A percentile compares a stretch with the other conserved stretches of the same genome.
Conservation (phyloP, 2,797 vertebrate genomes). For the Apogon hyalosoma region DNA sequence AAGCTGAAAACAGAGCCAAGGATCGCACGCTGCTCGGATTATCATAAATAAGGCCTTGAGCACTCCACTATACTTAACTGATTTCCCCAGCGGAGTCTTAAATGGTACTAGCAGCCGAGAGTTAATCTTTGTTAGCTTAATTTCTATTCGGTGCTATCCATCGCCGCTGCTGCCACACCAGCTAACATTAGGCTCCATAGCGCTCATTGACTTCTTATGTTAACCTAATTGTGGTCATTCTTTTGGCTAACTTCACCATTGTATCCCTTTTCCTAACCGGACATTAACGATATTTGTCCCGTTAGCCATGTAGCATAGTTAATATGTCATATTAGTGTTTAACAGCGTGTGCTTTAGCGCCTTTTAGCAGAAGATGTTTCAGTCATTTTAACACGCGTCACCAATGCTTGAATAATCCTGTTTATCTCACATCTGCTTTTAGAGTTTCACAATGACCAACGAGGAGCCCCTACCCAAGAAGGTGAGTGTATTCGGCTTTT, state of each 20-base stretch:
- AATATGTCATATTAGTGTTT: conserved; percentile 9
- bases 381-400: conserved; percentile 29
- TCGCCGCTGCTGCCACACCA: conserved; percentile 43
- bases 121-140: conserved; percentile 47
- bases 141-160: conserved; percentile 14
- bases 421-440: conserved; percentile 36
- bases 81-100: conserved; percentile 18
- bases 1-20: conserved; percentile 74
- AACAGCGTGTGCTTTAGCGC: conserved; percentile 18
- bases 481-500: conserved; percentile 76
- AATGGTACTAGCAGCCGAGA: conserved; percentile 20
- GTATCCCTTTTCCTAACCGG: fast-evolving
- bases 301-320: background rate
- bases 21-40: conserved; percentile 33
- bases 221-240: background rate
- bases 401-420: conserved; percentile 20
- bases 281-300: no score
- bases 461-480: conserved; percentile 99
- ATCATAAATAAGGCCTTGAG: background rate
- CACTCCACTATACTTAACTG: background rate
- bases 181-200: conserved; percentile 36
- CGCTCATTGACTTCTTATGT: conserved; percentile 1
- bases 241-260: fast-evolving
- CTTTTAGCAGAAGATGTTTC: conserved; percentile 34
- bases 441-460: conserved; percentile 96